These are phyloP conservation scores for Margarornis squamiger DNA, from an alignment of 2,797 vertebrate species.

Conservation along the genomic window DNA sequence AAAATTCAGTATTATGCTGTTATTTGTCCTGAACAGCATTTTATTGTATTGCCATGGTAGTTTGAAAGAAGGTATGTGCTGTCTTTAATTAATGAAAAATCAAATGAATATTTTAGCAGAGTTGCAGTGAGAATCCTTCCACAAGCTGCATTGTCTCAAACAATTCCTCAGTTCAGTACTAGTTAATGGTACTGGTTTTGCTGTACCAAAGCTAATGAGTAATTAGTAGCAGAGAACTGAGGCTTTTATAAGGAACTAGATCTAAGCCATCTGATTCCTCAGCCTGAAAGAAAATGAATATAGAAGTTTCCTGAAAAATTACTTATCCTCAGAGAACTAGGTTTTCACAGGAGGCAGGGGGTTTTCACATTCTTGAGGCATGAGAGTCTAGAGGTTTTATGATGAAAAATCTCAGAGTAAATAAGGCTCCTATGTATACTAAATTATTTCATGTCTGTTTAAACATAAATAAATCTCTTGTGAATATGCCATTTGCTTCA, in stretches of 20 bases:
- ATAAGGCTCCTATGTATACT: fast-evolving
- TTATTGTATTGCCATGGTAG: neutral
- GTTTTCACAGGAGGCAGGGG: neutral
- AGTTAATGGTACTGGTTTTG: neutral
- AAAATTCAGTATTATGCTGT: neutral
- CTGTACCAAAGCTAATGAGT: neutral
- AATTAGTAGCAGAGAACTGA: neutral
- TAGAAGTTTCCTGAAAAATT: neutral
- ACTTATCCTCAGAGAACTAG: neutral
- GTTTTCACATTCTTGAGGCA: neutral
- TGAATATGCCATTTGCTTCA: neutral
- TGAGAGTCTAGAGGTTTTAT: neutral
- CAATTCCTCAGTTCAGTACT: neutral
- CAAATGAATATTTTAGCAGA: neutral
- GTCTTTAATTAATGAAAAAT: constrained; percentile 1
- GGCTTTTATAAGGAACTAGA: neutral
- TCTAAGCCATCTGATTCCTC: neutral
- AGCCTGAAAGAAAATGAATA: neutral
- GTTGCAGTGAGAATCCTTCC: neutral
- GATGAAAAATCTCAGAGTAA: neutral
- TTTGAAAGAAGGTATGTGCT: neutral
- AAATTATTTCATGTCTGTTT: neutral
- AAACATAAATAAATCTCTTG: neutral
- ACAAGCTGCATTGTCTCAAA: neutral
- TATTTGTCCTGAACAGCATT: neutral